Evolutionary conservation across 2,888 invertebrate species (phyloP).

Genomic region (Calameuta pallipes): DNA sequence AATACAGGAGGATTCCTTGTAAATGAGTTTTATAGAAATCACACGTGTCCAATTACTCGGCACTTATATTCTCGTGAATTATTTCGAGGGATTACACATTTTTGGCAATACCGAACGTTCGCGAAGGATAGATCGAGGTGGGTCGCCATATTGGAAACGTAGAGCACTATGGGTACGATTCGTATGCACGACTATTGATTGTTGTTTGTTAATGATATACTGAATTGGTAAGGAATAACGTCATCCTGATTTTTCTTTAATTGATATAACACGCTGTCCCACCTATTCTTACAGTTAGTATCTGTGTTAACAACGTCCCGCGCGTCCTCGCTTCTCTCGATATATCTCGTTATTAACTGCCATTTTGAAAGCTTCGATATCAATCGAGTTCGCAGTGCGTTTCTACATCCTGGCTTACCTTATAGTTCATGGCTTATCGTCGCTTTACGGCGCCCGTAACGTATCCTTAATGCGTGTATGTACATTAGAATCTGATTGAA

Average conservation of each 20-base stretch:
- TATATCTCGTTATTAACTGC: background rate
- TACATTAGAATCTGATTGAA: constrained; percentile 46
- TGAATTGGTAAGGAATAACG: background rate
- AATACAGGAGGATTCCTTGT: background rate
- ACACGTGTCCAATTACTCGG: background rate
- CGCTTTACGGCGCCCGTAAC: constrained; percentile 26
- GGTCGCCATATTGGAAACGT: background rate
- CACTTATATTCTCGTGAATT: background rate
- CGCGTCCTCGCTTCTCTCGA: background rate
- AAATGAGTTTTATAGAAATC: background rate
- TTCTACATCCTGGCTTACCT: background rate
- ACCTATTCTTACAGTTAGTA: background rate
- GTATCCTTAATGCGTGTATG: background rate
- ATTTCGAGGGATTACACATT: background rate
- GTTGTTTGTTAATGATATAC: background rate
- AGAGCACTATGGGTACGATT: background rate
- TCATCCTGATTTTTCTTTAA: background rate
- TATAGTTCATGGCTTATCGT: constrained; percentile 31
- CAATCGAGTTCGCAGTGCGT: background rate
- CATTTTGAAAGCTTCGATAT: background rate
- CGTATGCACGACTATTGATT: background rate
- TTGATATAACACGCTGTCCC: background rate
- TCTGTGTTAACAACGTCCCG: background rate
- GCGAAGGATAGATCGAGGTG: background rate
- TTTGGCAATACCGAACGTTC: background rate